These are phyloP conservation scores for Liposcelis brunnea DNA, from an alignment of 2,888 invertebrate species.

Conservation along the genomic window DNA sequence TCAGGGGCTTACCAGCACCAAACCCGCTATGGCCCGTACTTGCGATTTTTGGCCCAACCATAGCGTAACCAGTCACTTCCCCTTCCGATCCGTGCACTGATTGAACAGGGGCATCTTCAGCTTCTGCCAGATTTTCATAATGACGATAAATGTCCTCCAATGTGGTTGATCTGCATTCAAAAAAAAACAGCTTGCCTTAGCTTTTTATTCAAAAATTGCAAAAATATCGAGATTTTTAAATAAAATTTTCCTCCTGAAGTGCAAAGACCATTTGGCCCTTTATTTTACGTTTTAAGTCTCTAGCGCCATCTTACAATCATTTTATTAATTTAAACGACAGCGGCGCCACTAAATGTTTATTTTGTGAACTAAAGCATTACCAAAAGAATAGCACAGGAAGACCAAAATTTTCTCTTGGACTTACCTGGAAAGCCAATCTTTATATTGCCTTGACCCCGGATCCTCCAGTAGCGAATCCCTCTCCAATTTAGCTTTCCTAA, in stretches of 20 bases:
- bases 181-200: constrained; percentile 1
- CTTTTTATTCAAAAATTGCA: background rate
- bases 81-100: constrained; percentile 26
- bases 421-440: constrained; percentile 59
- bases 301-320: no score
- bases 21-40: background rate
- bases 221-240: background rate
- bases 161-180: constrained; percentile 41
- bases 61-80: constrained; percentile 36
- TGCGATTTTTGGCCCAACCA: constrained; percentile 20
- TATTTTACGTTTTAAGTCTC: background rate
- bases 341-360: no score
- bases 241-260: background rate
- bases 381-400: no score
- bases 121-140: constrained; percentile 29
- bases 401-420: constrained; percentile 15
- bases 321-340: no score
- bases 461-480: constrained; percentile 36
- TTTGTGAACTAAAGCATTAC: no score
- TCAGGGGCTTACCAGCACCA: background rate
- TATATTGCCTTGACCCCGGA: constrained; percentile 52
- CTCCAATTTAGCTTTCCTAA: constrained; percentile 16
- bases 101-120: constrained; percentile 17
- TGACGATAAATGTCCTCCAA: constrained; percentile 51
- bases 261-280: background rate